phyloP scores from a whole-genome alignment of 2,113 vertebrate species.

The Ictidomys tridecemlineatus region DNA sequence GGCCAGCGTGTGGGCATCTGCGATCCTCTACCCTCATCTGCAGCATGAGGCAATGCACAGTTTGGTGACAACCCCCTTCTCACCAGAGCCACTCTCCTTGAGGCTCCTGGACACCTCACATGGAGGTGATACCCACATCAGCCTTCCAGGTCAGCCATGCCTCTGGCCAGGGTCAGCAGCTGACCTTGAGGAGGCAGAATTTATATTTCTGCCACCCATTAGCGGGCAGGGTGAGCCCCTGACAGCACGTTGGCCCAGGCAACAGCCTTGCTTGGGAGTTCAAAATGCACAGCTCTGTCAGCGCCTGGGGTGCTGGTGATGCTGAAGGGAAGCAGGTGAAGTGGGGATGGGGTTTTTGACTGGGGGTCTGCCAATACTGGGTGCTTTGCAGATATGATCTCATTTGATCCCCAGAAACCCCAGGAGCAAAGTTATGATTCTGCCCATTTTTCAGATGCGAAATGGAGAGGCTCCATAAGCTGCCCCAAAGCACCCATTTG shows the following conservation, averaged over 20 bases:
- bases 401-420: not conserved
- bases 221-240: not conserved
- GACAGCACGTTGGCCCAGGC: not conserved
- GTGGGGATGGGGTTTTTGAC: not conserved
- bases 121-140: not conserved
- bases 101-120: not conserved
- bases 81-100: not conserved
- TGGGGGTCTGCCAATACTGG: not conserved
- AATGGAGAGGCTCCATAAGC: not conserved
- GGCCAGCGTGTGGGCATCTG: not conserved
- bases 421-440: not conserved
- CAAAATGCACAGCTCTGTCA: too few species aligned
- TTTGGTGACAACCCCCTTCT: accelerated
- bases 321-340: not conserved
- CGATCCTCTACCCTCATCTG: not conserved
- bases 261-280: not conserved
- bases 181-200: not conserved
- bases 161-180: not conserved
- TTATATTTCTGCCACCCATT: not conserved
- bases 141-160: not conserved
- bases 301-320: too few species aligned
- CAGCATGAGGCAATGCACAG: not conserved
- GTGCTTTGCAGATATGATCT: not conserved
- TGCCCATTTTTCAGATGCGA: not conserved
- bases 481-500: not conserved